Conservation (phyloP, 2,888 invertebrate genomes). For the Lepas anatifera region DNA sequence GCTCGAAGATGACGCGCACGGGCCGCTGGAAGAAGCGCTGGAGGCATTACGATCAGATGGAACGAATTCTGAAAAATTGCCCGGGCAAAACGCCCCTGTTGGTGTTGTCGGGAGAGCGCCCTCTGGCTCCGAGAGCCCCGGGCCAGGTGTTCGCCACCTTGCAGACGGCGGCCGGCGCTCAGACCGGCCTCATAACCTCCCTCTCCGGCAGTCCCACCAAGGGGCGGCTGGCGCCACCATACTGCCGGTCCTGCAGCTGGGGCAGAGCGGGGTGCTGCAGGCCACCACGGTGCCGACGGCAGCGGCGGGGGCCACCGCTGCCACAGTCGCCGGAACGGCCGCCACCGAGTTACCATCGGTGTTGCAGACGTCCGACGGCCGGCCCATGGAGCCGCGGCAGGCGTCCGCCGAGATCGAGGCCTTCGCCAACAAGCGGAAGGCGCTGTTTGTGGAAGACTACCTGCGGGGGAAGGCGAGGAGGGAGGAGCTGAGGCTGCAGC, state of each 20-base stretch:
- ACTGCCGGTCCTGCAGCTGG: neutral
- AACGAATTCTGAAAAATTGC: neutral
- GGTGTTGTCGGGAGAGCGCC: neutral
- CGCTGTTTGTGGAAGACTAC: slow-evolving; percentile 1
- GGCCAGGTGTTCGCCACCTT: too few species aligned
- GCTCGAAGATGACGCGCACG: too few species aligned
- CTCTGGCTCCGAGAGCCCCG: neutral
- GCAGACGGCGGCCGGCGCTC: too few species aligned
- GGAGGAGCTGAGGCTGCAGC: neutral
- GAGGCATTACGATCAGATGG: neutral
- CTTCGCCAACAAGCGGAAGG: slow-evolving; percentile 5
- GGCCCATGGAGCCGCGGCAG: neutral
- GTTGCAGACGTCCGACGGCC: neutral
- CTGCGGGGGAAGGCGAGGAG: neutral
- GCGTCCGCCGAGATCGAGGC: neutral
- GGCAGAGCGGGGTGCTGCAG: neutral
- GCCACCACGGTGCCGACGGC: neutral
- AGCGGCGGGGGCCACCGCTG: neutral
- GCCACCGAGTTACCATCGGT: neutral
- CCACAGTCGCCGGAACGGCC: neutral
- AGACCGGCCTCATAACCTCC: neutral
- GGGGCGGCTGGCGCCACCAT: neutral
- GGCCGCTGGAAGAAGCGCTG: neutral
- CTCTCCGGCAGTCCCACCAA: neutral
- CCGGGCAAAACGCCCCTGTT: neutral